Conservation (phyloP, 2,888 invertebrate species). For the Dromius quadrimaculatus region DNA sequence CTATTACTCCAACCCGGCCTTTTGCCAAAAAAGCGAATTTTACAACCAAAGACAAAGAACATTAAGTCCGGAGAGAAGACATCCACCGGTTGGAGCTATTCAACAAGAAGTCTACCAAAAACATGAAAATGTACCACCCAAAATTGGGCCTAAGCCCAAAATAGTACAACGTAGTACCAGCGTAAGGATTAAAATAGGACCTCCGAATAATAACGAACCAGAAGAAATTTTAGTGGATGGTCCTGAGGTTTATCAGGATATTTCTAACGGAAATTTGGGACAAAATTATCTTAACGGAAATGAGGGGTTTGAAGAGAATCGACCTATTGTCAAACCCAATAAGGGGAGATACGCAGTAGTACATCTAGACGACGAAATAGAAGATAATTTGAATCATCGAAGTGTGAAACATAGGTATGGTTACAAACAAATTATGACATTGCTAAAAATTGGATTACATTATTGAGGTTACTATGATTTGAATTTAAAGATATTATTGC, state of each 20-base stretch:
- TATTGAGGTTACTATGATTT: too few relatives aligned
- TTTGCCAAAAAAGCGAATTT: slow-evolving; percentile 82
- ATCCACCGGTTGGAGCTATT: slow-evolving; percentile 64
- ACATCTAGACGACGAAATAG: slow-evolving; percentile 61
- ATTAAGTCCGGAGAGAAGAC: slow-evolving; percentile 57
- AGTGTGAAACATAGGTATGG: slow-evolving; percentile 66
- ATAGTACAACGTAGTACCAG: slow-evolving; percentile 46
- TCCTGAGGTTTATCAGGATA: slow-evolving; percentile 23
- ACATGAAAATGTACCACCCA: slow-evolving; percentile 56
- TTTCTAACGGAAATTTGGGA: slow-evolving; percentile 33
- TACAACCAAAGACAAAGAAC: slow-evolving; percentile 61
- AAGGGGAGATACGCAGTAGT: slow-evolving; percentile 63
- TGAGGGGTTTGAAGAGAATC: neutral
- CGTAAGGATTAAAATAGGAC: slow-evolving; percentile 16
- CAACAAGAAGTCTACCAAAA: slow-evolving; percentile 57
- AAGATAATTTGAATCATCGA: slow-evolving; percentile 61
- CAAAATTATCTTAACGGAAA: slow-evolving; percentile 15
- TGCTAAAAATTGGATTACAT: slow-evolving; percentile 57
- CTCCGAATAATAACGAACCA: slow-evolving; percentile 58
- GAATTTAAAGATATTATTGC: too few relatives aligned
- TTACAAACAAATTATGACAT: slow-evolving; percentile 69
- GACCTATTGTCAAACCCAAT: slow-evolving; percentile 47
- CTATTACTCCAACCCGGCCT: slow-evolving; percentile 84
- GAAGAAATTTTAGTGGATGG: slow-evolving; percentile 66
- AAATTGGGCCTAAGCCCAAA: slow-evolving; percentile 58